Evolutionary conservation across 2,797 vertebrate species (phyloP), one percentile per base, ranked within the genome.

Genomic region (Spheniscus humboldti): DNA sequence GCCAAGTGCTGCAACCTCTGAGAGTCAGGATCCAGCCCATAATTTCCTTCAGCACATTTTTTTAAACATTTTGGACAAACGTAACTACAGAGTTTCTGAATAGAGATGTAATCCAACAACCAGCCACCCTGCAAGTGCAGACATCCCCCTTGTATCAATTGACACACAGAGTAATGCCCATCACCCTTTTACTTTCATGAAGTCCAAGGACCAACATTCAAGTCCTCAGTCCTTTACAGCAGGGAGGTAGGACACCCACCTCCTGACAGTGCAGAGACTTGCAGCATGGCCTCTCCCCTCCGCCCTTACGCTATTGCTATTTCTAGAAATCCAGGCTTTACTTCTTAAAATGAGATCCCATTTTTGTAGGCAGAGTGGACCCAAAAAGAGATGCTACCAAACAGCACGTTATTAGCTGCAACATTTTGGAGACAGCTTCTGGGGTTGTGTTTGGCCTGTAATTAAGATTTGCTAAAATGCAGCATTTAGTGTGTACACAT

Each of bases 231-330:
- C 41, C 31, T 85, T 82, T 73, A 62, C 10, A 56, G 23, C 6
- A 66, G 73, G 24, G 16, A 73, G 7, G 1, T 24, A 37, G 5
- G 31, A 80, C 10, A n/a, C 6, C 8, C 37, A 69, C 1, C 6
- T 16, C 30, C 50, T 50, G 18, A 64, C 4, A 41, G 18, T 4
- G 11, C 48, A 83, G 18, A 41, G 18, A 5, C 23, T 48, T 72
- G 20, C 37, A 75, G 13, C 0, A 1, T 52, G 50, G 24, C 9
- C 5, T 78, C 45, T 72, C 9, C 14, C 3, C 18, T 63, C 20
- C 0, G 1, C 13, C 7, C 5, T 30, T 35, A 41, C 0, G 0
- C 9, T 55, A 9, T 30, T 66, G 20, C n/a, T 75, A 20, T 74
- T 91, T 91, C 60, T 76, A 77, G 53, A 90, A 89, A 89, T 68